Evolutionary conservation across 2,113 vertebrate species (phyloP), one percentile per base, ranked within the genome.

Genomic region (Silurus asotus): DNA sequence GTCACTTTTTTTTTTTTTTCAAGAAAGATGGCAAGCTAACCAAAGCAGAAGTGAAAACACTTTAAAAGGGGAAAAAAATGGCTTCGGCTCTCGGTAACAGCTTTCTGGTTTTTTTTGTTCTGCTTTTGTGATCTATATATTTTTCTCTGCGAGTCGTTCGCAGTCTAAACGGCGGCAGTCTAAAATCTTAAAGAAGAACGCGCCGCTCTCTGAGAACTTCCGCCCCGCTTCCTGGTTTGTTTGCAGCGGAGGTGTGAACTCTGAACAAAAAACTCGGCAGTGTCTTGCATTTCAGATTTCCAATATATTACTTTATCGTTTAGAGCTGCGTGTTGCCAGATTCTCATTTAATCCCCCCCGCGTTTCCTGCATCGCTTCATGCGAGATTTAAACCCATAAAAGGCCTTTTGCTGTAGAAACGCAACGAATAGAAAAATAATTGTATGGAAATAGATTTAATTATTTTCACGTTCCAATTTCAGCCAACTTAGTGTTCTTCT

Each of bases 41-140:
- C 37, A 70, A 83, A 86, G 85, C 69, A 55, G 82, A 86, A 81
- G 45, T 14, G 51, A 86, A 88, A 89, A 37, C n/a, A 70, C 28
- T 72, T 58, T 19, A 67, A 37, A 37, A 37, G 37, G 56, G 25
- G n/a, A n/a, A 23, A 82, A 82, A 65, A 15, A 72, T 49, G 48
- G 0, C 61, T 37, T 11, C 17, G 19, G 49, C 8, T 65, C 45
- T 13, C 37, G 8, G 0, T 8, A 49, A 72, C 1, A 9, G 3
- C 72, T 0, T 20, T 49, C 8, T 48, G n/a, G 17, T 4, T 23
- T 10, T 45, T 9, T 9, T 17, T 19, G 4, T 20, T 37, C 37
- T 62, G 15, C 56, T 17, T 59, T 45, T 48, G 7, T n/a, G 23
- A 23, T 14, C 48, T 23, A 8, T 8, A 19, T 48, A 13, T 37